Evolutionary conservation across 2,888 invertebrate species (phyloP).

Genomic region (Punctoribates punctum): DNA sequence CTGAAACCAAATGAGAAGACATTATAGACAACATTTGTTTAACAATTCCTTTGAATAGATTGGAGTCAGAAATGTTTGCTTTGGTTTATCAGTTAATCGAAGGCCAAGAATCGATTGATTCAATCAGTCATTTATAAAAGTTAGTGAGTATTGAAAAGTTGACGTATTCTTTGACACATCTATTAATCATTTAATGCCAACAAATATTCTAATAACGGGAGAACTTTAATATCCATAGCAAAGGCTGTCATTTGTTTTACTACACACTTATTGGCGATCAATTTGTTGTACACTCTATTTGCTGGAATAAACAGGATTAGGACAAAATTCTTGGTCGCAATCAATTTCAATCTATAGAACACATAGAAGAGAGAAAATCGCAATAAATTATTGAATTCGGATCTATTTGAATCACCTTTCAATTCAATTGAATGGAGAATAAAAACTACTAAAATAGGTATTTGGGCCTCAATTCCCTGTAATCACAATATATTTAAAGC

Average conservation of each 20-base stretch:
- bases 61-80: not conserved
- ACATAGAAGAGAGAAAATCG: no score
- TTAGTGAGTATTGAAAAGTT: constrained; percentile 1
- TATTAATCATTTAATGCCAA: constrained; percentile 4
- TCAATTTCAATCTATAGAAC: not conserved
- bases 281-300: not conserved
- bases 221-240: not conserved
- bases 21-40: no score
- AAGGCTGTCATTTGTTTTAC: not conserved
- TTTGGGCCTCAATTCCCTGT: no score
- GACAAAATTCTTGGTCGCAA: not conserved
- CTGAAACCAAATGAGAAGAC: no score
- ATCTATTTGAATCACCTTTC: no score
- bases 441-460: no score
- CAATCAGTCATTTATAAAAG: not conserved
- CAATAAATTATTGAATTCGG: no score
- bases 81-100: not conserved
- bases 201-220: constrained; percentile 8
- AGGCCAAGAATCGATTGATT: not conserved
- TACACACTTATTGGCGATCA: not conserved
- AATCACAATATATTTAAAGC: no score
- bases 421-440: no score
- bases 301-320: not conserved
- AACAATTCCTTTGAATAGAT: no score
- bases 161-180: not conserved